A percentile compares a stretch with the other conserved stretches of the same genome.
Conservation (phyloP, 2,113 vertebrate genomes). For the Takifugu bimaculatus region DNA sequence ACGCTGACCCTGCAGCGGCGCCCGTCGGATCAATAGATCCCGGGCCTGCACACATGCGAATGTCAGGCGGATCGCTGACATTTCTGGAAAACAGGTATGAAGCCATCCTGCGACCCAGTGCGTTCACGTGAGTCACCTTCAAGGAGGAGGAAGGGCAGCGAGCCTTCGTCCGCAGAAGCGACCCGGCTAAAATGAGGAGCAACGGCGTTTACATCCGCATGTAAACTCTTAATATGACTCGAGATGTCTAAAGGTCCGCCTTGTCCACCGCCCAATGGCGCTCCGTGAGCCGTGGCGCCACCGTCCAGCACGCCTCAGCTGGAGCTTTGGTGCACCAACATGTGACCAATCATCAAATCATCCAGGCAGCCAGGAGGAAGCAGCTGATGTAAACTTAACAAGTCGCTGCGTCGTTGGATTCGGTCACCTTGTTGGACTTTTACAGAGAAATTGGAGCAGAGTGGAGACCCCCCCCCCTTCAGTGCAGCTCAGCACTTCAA, state of each 20-base stretch:
- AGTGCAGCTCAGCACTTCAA: too few relatives aligned
- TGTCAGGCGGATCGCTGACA: slow-evolving; percentile 3
- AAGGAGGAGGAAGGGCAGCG: neutral
- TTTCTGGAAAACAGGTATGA: neutral
- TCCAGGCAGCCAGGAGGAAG: too few relatives aligned
- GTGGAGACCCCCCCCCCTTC: too few relatives aligned
- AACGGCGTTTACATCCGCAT: neutral
- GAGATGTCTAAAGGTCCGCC: slow-evolving; percentile 16
- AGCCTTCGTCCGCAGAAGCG: neutral
- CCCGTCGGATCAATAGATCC: slow-evolving; percentile 54
- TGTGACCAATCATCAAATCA: too few relatives aligned
- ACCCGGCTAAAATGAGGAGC: neutral
- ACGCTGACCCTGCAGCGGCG: slow-evolving; percentile 61
- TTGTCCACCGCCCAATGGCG: neutral
- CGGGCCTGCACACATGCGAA: slow-evolving; percentile 7
- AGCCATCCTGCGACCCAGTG: neutral
- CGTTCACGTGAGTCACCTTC: neutral
- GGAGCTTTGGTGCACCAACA: too few relatives aligned
- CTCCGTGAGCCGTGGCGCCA: too few relatives aligned
- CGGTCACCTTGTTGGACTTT: too few relatives aligned
- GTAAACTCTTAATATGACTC: neutral
- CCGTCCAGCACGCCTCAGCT: too few relatives aligned
- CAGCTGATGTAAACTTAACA: too few relatives aligned
- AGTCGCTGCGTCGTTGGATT: too few relatives aligned
- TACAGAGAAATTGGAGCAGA: too few relatives aligned